Evolutionary conservation across 1,140 invertebrate genomes (phyloP).

Genomic region (Drosophila bocki): DNA sequence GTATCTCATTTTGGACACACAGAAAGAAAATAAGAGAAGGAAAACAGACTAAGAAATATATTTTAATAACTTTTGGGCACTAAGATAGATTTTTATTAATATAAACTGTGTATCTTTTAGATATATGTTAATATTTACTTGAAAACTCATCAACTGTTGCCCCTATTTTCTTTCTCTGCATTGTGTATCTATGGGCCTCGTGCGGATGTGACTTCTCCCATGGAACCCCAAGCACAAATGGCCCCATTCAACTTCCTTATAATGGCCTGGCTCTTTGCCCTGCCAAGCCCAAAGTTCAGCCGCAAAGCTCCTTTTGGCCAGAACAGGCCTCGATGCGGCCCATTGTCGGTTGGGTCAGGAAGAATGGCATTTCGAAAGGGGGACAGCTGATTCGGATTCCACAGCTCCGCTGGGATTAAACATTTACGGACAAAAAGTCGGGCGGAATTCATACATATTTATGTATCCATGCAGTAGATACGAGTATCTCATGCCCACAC

Average conservation of each 20-base stretch:
- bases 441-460: constrained; percentile 19
- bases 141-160: no score
- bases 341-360: constrained; percentile 26
- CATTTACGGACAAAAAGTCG: constrained; percentile 10
- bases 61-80: background rate
- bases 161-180: background rate
- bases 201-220: constrained; percentile 62
- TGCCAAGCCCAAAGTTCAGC: constrained; percentile 22
- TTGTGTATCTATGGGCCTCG: constrained; percentile 40
- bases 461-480: constrained; percentile 29
- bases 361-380: constrained; percentile 20
- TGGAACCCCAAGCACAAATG: constrained; percentile 63
- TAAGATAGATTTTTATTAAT: no score
- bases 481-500: constrained; percentile 20
- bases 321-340: constrained; percentile 2
- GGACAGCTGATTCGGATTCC: constrained; percentile 34
- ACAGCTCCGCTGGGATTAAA: constrained; percentile 41
- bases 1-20: constrained; percentile 46
- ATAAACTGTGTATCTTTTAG: no score
- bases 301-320: constrained; percentile 3
- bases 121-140: background rate
- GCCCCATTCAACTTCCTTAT: constrained; percentile 64
- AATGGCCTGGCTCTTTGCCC: constrained; percentile 17
- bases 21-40: background rate
- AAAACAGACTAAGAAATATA: background rate